Conservation (phyloP, 2,113 vertebrate species). For the Bothrops jararaca region DNA sequence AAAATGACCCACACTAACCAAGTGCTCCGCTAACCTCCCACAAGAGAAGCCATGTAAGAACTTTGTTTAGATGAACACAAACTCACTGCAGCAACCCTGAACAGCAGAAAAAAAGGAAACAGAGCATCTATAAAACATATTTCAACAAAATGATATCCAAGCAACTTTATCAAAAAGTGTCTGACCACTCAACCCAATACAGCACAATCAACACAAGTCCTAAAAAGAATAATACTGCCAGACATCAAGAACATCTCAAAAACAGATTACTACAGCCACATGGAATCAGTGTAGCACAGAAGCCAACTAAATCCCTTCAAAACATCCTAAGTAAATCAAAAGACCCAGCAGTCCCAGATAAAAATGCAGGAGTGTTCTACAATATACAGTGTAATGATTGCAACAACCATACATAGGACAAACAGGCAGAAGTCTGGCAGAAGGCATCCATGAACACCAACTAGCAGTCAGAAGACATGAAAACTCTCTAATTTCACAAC, state of each 20-base stretch:
- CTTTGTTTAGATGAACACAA: background rate
- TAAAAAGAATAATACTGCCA: background rate
- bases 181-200: background rate
- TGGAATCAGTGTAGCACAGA: background rate
- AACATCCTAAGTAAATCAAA: background rate
- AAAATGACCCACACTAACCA: background rate
- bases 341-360: background rate
- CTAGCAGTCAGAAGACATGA: background rate
- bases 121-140: background rate
- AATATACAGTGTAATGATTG: background rate
- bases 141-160: background rate
- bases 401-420: background rate
- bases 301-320: background rate
- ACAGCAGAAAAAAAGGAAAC: background rate
- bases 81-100: background rate
- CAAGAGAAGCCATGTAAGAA: background rate
- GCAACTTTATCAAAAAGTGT: background rate
- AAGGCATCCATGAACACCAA: background rate
- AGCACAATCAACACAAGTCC: background rate
- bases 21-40: background rate
- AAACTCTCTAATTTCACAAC: background rate
- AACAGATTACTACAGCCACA: background rate
- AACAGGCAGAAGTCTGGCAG: background rate
- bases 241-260: background rate
- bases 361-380: background rate